Conservation (phyloP, 53 echinoderm and acorn worm species). For the Zoroaster sp. region DNA sequence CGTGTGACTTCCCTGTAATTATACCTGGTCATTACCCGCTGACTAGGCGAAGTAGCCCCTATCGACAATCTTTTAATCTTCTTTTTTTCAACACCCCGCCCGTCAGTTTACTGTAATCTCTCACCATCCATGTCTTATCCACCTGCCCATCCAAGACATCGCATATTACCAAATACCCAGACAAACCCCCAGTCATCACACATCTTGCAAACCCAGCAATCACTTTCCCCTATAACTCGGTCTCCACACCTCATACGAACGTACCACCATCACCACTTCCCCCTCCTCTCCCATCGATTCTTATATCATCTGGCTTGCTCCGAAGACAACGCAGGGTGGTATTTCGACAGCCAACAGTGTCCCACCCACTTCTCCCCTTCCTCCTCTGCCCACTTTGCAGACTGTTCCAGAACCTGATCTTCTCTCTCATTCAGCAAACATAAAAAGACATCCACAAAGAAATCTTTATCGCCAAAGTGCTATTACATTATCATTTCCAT, state of each 20-base stretch:
- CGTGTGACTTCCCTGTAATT: constrained; percentile 24
- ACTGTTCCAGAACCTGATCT: background rate
- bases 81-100: constrained; percentile 15
- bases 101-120: constrained; percentile 14
- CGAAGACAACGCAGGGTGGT: constrained; percentile 9
- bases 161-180: background rate
- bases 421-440: background rate
- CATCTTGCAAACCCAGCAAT: background rate
- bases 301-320: background rate
- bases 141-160: background rate
- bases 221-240: background rate
- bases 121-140: constrained; percentile 28
- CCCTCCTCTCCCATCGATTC: background rate
- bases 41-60: background rate
- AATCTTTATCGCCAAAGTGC: background rate
- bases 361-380: constrained; percentile 16
- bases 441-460: background rate
- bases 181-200: background rate
- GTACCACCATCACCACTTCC: background rate
- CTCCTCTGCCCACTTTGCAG: background rate
- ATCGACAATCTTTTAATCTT: constrained; percentile 2
- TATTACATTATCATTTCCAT: background rate
- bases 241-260: background rate
- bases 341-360: constrained; percentile 26
- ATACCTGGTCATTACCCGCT: constrained; percentile 18